These are phyloP conservation scores for Colius striatus DNA, from an alignment of 2,113 vertebrate species.

Conservation along the genomic window DNA sequence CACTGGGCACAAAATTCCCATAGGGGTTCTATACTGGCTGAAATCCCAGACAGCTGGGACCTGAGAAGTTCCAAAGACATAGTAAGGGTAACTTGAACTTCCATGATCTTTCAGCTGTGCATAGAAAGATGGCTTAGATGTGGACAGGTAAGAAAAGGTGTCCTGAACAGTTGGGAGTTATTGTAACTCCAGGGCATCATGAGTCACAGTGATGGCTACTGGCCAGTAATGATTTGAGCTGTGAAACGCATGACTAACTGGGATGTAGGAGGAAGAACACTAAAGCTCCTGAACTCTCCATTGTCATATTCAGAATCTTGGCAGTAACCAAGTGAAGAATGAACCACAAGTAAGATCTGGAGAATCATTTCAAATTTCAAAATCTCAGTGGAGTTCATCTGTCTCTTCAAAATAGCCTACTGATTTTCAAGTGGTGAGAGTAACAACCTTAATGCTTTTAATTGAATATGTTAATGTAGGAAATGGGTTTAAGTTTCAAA, in stretches of 20 bases:
- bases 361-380: not conserved
- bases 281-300: not conserved
- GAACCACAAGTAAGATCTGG: not conserved
- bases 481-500: not conserved
- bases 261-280: not conserved
- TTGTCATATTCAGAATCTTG: not conserved
- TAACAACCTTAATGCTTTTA: too few relatives aligned
- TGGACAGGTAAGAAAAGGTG: not conserved
- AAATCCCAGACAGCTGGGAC: constrained; percentile 24
- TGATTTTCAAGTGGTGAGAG: not conserved
- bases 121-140: not conserved
- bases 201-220: not conserved
- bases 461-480: too few relatives aligned
- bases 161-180: not conserved
- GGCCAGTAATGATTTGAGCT: not conserved
- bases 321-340: not conserved
- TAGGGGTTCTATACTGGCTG: not conserved
- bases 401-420: not conserved
- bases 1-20: not conserved
- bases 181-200: not conserved
- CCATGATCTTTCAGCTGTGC: not conserved
- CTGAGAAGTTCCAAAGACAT: not conserved
- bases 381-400: not conserved
- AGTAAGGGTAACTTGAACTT: not conserved
- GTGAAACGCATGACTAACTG: not conserved